These are phyloP conservation scores for Sepiola atlantica DNA, from an alignment of 2,888 invertebrate species.

Conservation along the genomic window DNA sequence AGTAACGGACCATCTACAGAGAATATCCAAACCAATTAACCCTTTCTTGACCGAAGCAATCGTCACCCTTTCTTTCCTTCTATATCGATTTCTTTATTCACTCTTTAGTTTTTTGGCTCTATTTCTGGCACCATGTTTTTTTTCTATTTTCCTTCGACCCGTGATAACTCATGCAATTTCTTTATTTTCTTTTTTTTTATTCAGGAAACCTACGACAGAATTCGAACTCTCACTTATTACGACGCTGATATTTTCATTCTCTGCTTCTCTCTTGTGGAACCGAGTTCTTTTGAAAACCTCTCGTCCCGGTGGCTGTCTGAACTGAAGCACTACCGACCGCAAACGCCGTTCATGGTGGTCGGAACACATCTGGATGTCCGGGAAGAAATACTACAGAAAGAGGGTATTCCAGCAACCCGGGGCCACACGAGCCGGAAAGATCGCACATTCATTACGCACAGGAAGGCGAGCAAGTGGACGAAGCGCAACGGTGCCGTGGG, in stretches of 20 bases:
- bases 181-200: constrained; percentile 43
- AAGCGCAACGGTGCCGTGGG: constrained; percentile 52
- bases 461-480: constrained; percentile 54
- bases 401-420: constrained; percentile 55
- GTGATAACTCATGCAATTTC: not conserved
- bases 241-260: constrained; percentile 68
- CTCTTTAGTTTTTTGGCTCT: not conserved
- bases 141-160: not conserved
- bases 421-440: constrained; percentile 53
- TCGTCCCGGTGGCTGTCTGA: constrained; percentile 66
- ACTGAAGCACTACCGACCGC: constrained; percentile 63
- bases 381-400: constrained; percentile 51
- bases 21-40: too few species aligned
- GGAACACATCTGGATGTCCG: constrained; percentile 68
- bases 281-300: constrained; percentile 65
- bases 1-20: too few species aligned
- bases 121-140: too few species aligned
- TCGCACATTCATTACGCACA: constrained; percentile 48
- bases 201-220: constrained; percentile 68
- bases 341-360: constrained; percentile 65
- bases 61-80: too few species aligned
- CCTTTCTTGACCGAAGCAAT: too few species aligned
- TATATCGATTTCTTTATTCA: not conserved
- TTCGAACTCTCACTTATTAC: constrained; percentile 65
- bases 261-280: constrained; percentile 65